Base-by-base conservation (phyloP, 1,140 invertebrate genomes). In the Lysiphlebus fabarum region DNA sequence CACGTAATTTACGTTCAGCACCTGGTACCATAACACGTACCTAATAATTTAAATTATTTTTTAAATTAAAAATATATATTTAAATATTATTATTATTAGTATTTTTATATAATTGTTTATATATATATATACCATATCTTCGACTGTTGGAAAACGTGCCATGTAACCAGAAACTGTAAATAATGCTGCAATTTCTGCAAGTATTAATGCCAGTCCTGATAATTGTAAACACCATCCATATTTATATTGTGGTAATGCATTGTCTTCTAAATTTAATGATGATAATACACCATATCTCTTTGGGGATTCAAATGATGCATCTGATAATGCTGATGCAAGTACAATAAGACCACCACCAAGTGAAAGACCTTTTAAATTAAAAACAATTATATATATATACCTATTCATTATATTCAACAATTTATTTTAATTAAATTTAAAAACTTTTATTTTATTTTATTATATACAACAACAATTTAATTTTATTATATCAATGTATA, bases 171-270 rank as follows among this genome's bases (percentile, higher is more conserved):
- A 82, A 40, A 87, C 83, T 45, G 82, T 84, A 55, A 87, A 77
- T 14, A 86, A 77, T 1, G 85, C 87, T 0, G 86, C 83, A 51
- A 88, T 70, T 74, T 89, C 86, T 7, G 86, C 82, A 65, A 86
- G 77, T 59, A 89, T 83, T 60, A 89, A 81, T 43, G 86, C 84
- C 42, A 83, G 76, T 34, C 85, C 84, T 6, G 87, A 86, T 10
- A 85, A 80, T 65, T 87, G 83, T 69, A 89, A 87, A 58, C 86
- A 87, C 86, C 86, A 88, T 47, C 87, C 87, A 70, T 89, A 90
- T 26, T 81, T 79, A 73, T 86, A 86, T 61, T 83, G 80, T 63
- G 82, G 85, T 53, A 77, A 59, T 56, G 70, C 70, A 47, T 73
- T 73, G 56, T 77, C 72, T 11, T 77, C 74, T 33, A 68, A 61